Evolutionary conservation across 2,888 invertebrate genomes (phyloP).

Genomic region (Hydriomena furcata): DNA sequence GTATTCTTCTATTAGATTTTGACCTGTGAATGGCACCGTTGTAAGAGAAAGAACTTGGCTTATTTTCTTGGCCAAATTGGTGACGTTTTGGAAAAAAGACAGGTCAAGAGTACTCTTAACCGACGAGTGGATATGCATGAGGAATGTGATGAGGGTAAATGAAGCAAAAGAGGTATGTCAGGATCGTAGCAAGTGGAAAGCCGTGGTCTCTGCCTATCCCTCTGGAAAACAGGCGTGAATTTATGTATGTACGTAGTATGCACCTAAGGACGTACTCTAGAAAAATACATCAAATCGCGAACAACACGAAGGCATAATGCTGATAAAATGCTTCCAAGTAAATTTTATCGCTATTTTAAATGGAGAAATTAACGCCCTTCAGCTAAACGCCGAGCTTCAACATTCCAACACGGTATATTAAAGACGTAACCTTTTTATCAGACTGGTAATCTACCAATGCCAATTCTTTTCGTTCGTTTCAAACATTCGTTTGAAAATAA

Average conservation of each 20-base stretch:
- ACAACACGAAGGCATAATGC: slow-evolving; percentile 8
- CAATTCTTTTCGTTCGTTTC: slow-evolving; percentile 49
- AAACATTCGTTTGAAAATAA: slow-evolving; percentile 50
- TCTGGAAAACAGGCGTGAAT: too few species aligned
- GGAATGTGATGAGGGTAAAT: too few species aligned
- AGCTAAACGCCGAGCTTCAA: slow-evolving; percentile 30
- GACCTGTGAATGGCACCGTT: too few species aligned
- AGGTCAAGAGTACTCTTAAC: too few species aligned
- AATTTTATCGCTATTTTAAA: slow-evolving; percentile 29
- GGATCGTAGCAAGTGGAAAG: too few species aligned
- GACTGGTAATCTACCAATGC: slow-evolving; percentile 45
- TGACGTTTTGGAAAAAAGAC: too few species aligned
- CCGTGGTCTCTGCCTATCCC: too few species aligned
- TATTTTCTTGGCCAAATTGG: too few species aligned
- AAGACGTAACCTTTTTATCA: slow-evolving; percentile 51
- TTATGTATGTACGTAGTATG: too few species aligned
- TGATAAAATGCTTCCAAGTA: slow-evolving; percentile 16
- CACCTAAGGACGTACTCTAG: background rate
- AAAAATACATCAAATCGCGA: background rate
- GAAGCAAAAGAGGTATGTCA: too few species aligned
- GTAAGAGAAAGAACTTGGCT: too few species aligned
- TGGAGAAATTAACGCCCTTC: slow-evolving; percentile 35
- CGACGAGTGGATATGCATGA: too few species aligned
- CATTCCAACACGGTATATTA: slow-evolving; percentile 41
- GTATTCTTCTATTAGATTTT: background rate